phyloP scores from a whole-genome alignment of 2,888 invertebrate species.

The Diabrotica balteata region DNA sequence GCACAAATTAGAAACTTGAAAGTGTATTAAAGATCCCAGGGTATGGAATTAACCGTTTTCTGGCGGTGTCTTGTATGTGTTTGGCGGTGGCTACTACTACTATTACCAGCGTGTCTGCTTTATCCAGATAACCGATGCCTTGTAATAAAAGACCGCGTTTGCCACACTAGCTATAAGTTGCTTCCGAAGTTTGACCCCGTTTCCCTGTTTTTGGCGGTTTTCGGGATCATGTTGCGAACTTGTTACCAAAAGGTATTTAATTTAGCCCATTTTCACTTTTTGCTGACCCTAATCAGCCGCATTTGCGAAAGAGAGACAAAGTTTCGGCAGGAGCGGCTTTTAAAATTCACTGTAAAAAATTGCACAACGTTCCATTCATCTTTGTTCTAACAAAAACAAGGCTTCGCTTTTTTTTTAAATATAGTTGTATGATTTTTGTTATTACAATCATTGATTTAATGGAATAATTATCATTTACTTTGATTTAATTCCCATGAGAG shows the following conservation, averaged over 20 bases:
- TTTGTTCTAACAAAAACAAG: too few species aligned
- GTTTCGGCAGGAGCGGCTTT: neutral
- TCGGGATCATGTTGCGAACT: conserved; percentile 20
- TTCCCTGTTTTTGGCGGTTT: conserved; percentile 21
- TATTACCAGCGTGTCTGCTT: neutral
- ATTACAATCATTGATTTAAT: too few species aligned
- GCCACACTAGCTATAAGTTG: conserved; percentile 11
- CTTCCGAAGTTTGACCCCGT: conserved; percentile 8
- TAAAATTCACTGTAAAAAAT: neutral
- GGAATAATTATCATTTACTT: too few species aligned
- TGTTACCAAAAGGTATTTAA: conserved; percentile 24
- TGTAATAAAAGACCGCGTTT: conserved; percentile 14
- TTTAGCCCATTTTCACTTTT: conserved; percentile 21
- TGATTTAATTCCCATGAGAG: too few species aligned
- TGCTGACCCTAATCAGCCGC: conserved; percentile 22
- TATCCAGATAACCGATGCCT: conserved; percentile 5
- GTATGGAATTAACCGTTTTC: conserved; percentile 29
- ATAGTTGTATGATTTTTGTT: too few species aligned
- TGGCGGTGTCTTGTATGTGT: conserved; percentile 22
- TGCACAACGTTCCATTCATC: too few species aligned
- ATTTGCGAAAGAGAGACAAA: neutral
- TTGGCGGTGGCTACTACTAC: conserved; percentile 6
- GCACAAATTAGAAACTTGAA: conserved; percentile 34
- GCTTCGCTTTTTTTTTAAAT: too few species aligned
- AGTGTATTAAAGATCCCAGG: conserved; percentile 34